Percentiles rank a stretch among this genome's conserved stretches.
phyloP scores from a whole-genome alignment of 2,797 vertebrate genomes.

The Poecilia picta region DNA sequence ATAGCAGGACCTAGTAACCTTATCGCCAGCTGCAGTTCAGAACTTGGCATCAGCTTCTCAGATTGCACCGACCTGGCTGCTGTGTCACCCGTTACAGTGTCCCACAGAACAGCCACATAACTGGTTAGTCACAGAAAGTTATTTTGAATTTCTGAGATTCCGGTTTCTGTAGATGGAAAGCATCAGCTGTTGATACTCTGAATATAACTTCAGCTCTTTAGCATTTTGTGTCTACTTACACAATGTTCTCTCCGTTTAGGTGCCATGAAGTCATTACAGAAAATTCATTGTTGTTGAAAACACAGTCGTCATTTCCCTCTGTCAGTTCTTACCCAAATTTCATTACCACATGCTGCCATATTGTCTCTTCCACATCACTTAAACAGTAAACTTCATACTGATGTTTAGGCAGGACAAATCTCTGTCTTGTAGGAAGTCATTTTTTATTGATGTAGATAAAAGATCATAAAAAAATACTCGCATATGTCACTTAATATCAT shows the following conservation, averaged over 20 bases:
- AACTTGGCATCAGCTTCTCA: slow-evolving; percentile 10
- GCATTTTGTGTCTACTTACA: background rate
- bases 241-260: background rate
- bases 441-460: background rate
- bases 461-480: background rate
- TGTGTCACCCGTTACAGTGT: slow-evolving; percentile 6
- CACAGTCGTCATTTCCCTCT: background rate
- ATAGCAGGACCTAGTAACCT: background rate
- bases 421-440: no score
- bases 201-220: background rate
- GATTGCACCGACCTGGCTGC: background rate
- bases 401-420: no score
- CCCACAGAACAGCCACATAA: slow-evolving; percentile 6
- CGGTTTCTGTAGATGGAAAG: slow-evolving; percentile 4
- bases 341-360: background rate
- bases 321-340: background rate
- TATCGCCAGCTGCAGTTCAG: background rate
- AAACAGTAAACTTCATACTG: no score
- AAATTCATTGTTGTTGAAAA: background rate
- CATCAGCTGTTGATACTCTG: background rate
- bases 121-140: slow-evolving; percentile 8
- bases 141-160: slow-evolving; percentile 2
- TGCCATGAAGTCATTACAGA: background rate
- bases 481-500: background rate
- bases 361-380: background rate